Conservation (phyloP, 2,113 vertebrate species). For the Mus spicilegus region DNA sequence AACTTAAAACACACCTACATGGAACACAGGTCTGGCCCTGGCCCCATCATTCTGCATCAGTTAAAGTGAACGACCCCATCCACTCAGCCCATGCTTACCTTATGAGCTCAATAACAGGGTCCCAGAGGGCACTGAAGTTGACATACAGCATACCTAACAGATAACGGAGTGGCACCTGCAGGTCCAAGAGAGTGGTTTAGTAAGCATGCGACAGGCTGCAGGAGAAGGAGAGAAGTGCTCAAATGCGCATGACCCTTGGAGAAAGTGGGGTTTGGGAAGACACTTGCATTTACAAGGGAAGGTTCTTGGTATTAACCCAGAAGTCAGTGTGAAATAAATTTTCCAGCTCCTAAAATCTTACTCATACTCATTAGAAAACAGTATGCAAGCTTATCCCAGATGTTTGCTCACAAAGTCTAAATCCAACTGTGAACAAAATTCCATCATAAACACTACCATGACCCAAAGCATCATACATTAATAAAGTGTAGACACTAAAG, state of each 20-base stretch:
- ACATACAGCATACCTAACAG: constrained; percentile 96
- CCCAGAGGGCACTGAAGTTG: constrained; percentile 97
- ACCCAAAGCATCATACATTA: neutral
- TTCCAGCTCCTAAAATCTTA: neutral
- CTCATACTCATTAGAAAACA: neutral
- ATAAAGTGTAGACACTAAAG: neutral
- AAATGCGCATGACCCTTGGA: neutral
- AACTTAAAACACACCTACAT: neutral
- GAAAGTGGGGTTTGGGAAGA: neutral
- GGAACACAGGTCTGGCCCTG: neutral
- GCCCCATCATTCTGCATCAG: neutral
- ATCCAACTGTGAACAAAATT: neutral
- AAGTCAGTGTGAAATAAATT: neutral
- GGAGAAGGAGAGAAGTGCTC: rapidly evolving
- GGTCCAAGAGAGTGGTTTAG: constrained; percentile 54
- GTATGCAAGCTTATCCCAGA: neutral
- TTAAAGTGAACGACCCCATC: neutral
- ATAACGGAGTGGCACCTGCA: constrained; percentile 95
- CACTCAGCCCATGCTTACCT: constrained; percentile 88
- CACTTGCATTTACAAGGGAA: neutral
- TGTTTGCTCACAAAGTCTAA: neutral
- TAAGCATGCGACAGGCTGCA: neutral
- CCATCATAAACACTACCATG: neutral
- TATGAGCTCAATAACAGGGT: constrained; percentile 95
- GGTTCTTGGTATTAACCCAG: neutral